These are phyloP conservation scores for Zingel zingel DNA, from an alignment of 2,113 vertebrate species.

Conservation along the genomic window DNA sequence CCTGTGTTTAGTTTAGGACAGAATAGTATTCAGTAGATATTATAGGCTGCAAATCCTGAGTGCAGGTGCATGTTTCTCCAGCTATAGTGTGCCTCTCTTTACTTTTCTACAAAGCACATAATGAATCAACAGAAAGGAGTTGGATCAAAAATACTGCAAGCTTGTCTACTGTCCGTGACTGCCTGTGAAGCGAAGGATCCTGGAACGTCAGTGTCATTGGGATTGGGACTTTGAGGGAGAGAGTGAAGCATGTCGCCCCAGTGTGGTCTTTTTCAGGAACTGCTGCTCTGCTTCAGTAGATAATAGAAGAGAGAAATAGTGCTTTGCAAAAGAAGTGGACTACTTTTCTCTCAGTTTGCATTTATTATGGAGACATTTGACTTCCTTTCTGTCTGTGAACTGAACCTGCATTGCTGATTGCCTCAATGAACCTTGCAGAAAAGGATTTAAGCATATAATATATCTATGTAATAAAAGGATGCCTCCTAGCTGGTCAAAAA, in stretches of 20 bases:
- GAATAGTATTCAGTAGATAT: conserved; percentile 33
- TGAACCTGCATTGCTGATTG: conserved; percentile 62
- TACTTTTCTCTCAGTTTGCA: conserved; percentile 18
- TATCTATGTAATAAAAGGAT: conserved; percentile 21
- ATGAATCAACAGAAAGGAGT: conserved; percentile 72
- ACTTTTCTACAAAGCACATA: conserved; percentile 56
- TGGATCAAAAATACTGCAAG: conserved; percentile 56
- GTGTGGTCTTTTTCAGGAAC: conserved; percentile 57
- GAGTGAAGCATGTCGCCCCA: conserved; percentile 61
- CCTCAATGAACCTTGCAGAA: conserved; percentile 39
- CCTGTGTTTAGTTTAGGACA: conserved; percentile 28
- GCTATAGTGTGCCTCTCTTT: conserved; percentile 79
- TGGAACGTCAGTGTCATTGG: background rate
- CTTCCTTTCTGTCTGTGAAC: conserved; percentile 60
- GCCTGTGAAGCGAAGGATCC: conserved; percentile 29
- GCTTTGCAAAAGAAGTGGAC: conserved; percentile 26
- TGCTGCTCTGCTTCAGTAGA: conserved; percentile 47
- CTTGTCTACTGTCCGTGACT: conserved; percentile 22
- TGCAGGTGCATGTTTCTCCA: conserved; percentile 81
- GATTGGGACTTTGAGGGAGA: background rate
- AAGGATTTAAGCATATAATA: conserved; percentile 17
- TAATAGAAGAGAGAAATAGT: conserved; percentile 17
- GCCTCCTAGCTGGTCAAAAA: conserved; percentile 13
- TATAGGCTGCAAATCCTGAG: conserved; percentile 56
- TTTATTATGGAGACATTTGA: conserved; percentile 29